phyloP scores from a whole-genome alignment of 2,797 vertebrate species.

The Pseudotriccus pelzelni region DNA sequence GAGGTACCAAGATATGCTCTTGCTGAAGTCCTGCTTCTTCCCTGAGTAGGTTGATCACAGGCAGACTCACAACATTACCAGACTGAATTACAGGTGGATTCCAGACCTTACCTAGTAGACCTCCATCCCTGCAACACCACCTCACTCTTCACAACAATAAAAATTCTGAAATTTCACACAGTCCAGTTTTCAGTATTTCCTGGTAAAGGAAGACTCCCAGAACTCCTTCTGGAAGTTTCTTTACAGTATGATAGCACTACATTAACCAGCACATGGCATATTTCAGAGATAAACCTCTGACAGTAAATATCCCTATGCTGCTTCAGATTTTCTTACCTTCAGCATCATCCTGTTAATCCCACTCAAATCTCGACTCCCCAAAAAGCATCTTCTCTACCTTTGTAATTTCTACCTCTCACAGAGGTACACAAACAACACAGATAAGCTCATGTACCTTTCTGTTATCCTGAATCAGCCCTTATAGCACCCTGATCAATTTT shows the following conservation, averaged over 20 bases:
- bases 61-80: neutral
- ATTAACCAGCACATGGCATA: neutral
- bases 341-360: neutral
- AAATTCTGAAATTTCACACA: neutral
- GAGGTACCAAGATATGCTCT: neutral
- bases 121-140: neutral
- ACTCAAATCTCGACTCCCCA: neutral
- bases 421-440: neutral
- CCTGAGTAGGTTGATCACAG: accelerated
- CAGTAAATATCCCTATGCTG: neutral
- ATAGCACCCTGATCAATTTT: neutral
- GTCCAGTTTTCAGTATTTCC: neutral
- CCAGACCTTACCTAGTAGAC: neutral
- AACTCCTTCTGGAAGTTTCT: neutral
- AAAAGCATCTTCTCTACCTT: neutral
- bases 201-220: neutral
- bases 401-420: neutral
- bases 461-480: neutral
- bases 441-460: neutral
- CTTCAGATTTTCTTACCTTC: neutral
- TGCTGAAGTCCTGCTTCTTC: neutral
- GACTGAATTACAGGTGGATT: neutral
- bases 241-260: neutral
- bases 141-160: neutral
- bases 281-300: neutral